A percentile compares a stretch with the other conserved stretches of the same genome.
Evolutionary conservation across 2,113 vertebrate species (phyloP).

Genomic region (Perca fluviatilis): DNA sequence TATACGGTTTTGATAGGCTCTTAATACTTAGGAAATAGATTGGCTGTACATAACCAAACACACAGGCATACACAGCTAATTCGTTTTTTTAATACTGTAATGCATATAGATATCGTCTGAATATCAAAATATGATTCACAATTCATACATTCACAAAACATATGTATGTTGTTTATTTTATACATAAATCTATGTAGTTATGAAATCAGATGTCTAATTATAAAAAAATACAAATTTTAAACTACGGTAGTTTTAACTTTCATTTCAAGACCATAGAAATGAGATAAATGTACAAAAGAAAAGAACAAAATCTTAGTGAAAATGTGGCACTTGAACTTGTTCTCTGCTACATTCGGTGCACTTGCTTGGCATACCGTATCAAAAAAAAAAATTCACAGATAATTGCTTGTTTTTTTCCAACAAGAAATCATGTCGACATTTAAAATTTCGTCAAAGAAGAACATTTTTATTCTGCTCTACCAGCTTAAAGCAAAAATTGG

Average conservation of each 20-base stretch:
- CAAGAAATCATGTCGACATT: not conserved
- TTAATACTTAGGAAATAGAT: constrained; percentile 56
- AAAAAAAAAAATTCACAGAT: constrained; percentile 22
- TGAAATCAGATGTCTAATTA: constrained; percentile 59
- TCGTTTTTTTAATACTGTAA: constrained; percentile 46
- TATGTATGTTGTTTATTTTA: constrained; percentile 37
- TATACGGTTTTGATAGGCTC: constrained; percentile 26
- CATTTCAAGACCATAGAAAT: constrained; percentile 60
- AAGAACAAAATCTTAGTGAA: constrained; percentile 28
- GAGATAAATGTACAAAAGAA: constrained; percentile 54
- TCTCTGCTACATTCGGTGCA: constrained; percentile 70
- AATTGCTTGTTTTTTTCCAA: not conserved
- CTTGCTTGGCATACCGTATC: constrained; percentile 38
- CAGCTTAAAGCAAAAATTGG: not conserved
- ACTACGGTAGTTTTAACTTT: constrained; percentile 18
- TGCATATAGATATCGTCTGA: constrained; percentile 49
- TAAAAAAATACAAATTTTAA: constrained; percentile 68
- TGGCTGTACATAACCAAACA: constrained; percentile 38
- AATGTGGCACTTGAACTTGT: constrained; percentile 70
- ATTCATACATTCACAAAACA: constrained; percentile 68
- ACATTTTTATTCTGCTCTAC: not conserved
- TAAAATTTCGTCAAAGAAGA: not conserved
- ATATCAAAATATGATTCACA: constrained; percentile 63
- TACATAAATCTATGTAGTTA: constrained; percentile 44
- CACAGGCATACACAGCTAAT: constrained; percentile 50